These are phyloP conservation scores for Cheilosia soror DNA, from an alignment of 2,888 invertebrate species.

Conservation along the genomic window DNA sequence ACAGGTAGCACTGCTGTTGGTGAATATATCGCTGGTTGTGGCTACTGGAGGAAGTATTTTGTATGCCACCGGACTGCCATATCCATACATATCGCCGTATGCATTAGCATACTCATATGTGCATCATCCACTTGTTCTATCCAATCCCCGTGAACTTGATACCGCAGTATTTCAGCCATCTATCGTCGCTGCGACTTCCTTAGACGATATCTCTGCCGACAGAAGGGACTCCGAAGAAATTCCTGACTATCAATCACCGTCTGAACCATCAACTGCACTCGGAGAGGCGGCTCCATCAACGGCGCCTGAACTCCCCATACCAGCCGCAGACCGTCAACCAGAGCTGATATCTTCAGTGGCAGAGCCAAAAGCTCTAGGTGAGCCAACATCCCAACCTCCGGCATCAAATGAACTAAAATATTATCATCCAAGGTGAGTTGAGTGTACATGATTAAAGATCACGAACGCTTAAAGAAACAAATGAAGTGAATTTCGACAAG, in stretches of 20 bases:
- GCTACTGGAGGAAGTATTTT: conserved; percentile 20
- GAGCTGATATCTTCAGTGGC: conserved; percentile 2
- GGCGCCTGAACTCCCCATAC: neutral
- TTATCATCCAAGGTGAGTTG: conserved; percentile 58
- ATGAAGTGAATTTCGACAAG: conserved; percentile 45
- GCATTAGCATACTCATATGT: conserved; percentile 61
- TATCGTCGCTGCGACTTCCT: neutral
- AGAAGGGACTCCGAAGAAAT: conserved; percentile 25
- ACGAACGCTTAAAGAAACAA: conserved; percentile 13
- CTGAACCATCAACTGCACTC: conserved; percentile 35
- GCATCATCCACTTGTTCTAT: conserved; percentile 35
- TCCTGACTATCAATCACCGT: conserved; percentile 48
- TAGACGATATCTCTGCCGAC: conserved; percentile 17
- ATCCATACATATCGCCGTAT: conserved; percentile 51
- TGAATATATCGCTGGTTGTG: conserved; percentile 36
- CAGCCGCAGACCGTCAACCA: neutral
- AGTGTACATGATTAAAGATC: conserved; percentile 59
- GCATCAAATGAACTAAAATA: conserved; percentile 53
- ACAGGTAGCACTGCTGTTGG: conserved; percentile 31
- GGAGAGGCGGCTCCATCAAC: conserved; percentile 16
- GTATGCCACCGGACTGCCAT: conserved; percentile 47
- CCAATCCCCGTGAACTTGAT: conserved; percentile 23
- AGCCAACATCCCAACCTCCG: neutral
- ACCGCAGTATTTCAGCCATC: neutral
- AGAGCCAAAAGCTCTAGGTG: conserved; percentile 9